Evolutionary conservation across 2,888 invertebrate genomes (phyloP), one percentile per base, ranked within the genome.

Genomic region (Spodoptera picta): DNA sequence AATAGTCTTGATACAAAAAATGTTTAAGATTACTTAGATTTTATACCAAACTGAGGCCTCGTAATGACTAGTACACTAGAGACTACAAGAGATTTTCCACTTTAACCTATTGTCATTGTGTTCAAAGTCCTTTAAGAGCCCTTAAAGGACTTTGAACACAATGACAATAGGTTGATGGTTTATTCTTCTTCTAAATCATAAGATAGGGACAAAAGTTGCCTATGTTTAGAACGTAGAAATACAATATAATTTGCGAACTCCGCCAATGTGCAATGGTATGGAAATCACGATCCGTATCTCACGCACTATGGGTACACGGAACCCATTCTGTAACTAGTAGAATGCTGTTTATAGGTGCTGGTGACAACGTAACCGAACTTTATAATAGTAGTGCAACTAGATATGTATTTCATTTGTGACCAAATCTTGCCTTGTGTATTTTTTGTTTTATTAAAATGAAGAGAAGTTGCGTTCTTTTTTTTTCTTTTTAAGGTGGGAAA

Each of bases 211-310:
- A 54, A 23, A 54, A 50, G 45, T 50, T 36, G 11, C 14, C 27
- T 51, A 45, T 43, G 54, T 51, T 45, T 45, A 57, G 43, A 73
- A 52, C 31, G 47, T 24, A 60, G 31, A 49, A 60, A 60, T 60
- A 56, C 52, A 56, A 58, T 60, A 61, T 48, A 52, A 61, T 71
- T 73, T 52, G 24, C 51, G 57, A 59, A 73, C n/a, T 24, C 31
- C 51, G 46, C 54, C 44, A 36, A 36, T 36, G 9, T 36, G 36
- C 70, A 73, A 62, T 67, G 68, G 48, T 58, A 48, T 57, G 24
- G 46, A 67, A 69, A 68, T 59, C 62, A 62, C 74, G 69, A 73
- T 60, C 11, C 52, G 7, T 50, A 59, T 62, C 74, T 71, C 69
- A 71, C 74, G 62, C 62, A 53, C 24, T 69, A 59, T 68, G 62